A percentile compares a stretch with the other conserved stretches of the same genome.
phyloP scores from a whole-genome alignment of 2,888 invertebrate species.

The Troilus luridus region DNA sequence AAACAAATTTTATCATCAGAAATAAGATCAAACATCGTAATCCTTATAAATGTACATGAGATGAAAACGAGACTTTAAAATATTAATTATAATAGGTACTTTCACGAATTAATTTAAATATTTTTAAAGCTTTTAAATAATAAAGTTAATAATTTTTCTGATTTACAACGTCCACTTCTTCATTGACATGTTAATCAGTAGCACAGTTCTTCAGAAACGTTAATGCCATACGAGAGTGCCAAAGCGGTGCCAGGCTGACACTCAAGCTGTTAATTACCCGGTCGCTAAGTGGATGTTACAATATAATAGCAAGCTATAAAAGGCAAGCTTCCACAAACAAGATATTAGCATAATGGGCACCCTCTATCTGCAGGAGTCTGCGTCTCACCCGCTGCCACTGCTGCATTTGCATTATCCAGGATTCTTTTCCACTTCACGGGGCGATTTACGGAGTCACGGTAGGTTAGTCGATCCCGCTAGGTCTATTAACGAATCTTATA shows the following conservation, averaged over 20 bases:
- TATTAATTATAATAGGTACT: too few species aligned
- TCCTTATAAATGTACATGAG: too few species aligned
- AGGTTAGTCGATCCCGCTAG: background rate
- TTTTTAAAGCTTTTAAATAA: too few species aligned
- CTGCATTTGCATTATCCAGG: background rate
- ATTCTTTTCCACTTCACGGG: background rate
- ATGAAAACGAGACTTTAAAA: too few species aligned
- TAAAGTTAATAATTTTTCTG: too few species aligned
- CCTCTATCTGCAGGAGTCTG: background rate
- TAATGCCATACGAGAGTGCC: background rate
- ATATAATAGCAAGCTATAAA: background rate
- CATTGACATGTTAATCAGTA: too few species aligned
- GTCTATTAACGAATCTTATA: background rate
- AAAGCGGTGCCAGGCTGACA: background rate
- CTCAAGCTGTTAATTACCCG: background rate
- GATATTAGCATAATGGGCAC: background rate
- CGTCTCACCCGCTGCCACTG: background rate
- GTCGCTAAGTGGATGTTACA: background rate
- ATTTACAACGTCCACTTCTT: too few species aligned
- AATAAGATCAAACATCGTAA: too few species aligned
- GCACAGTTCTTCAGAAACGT: background rate
- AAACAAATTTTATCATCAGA: too few species aligned
- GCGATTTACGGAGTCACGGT: background rate
- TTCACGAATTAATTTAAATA: too few species aligned
- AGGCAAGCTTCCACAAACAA: slow-evolving; percentile 15